Evolutionary conservation across 2,113 vertebrate genomes (phyloP), one percentile per base, ranked within the genome.

Genomic region (Bagarius yarrelli): DNA sequence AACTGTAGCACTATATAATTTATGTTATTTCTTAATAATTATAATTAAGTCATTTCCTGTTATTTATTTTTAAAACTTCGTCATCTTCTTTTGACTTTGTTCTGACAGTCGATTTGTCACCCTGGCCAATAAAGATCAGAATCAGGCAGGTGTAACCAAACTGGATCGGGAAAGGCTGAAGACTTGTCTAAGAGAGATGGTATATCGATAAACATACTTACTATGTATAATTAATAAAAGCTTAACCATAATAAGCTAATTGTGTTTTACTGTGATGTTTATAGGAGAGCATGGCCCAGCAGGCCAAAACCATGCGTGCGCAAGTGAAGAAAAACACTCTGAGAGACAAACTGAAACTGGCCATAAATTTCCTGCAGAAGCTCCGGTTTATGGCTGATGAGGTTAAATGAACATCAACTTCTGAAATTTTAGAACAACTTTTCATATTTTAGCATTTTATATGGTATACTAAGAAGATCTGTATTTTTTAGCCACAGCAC

Each of bases 111-210:
- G 92, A 56, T 99, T 95, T 74, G 90, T 99, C 57, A 93, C 91
- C 0, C 83, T 99, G 71, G 93, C 95, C 0, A 96, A 96, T 92
- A 96, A 96, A 86, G 98, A 99, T 87, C 95, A 97, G 88, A 94
- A 93, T 66, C 95, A 94, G 84, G 84, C 91, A 0, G 94, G 95
- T 61, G 92, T 93, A 86, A 98, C 98, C 1, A 95, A 92, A 84
- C 91, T 99, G 27, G 98, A 99, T 90, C 85, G 94, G n/a, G 98
- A 99, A 86, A 92, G 98, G 61, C 93, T 98, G 87, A 98, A 97
- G 85, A 94, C 95, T 80, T 98, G 96, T 91, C 90, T 96, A 92
- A 76, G 94, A 80, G 98, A 99, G 86, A 91, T 99, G 95, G 98
- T 99, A 83, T 77, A 90, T 13, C 3, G 72, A 8, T 80, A 61